These are phyloP conservation scores for Drosophila ogumai DNA, from an alignment of 1,140 invertebrate genomes.

Conservation along the genomic window DNA sequence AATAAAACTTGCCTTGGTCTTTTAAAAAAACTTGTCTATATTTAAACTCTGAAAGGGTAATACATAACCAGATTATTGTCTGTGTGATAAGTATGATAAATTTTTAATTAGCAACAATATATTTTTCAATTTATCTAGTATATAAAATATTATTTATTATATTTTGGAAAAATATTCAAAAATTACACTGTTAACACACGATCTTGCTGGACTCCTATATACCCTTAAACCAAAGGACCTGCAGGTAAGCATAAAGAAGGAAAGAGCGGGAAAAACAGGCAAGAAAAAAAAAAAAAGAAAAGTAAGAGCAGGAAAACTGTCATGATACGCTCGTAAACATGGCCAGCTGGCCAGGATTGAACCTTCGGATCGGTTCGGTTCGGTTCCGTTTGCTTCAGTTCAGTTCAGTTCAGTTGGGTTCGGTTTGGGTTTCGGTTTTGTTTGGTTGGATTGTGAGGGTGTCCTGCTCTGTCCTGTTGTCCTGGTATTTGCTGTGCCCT, in stretches of 20 bases:
- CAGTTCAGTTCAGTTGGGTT: constrained; percentile 13
- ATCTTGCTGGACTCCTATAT: background rate
- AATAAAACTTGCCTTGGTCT: background rate
- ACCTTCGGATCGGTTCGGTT: constrained; percentile 37
- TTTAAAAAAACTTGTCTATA: background rate
- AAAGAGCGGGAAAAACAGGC: constrained; percentile 5
- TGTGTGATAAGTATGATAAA: background rate
- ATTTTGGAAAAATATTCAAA: background rate
- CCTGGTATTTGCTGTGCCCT: constrained; percentile 65
- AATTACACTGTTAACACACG: no score
- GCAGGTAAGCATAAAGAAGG: constrained; percentile 6
- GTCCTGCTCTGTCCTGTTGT: constrained; percentile 17
- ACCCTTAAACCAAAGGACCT: background rate
- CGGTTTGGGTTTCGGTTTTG: constrained; percentile 12
- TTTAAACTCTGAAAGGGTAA: background rate
- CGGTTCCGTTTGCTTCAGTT: constrained; percentile 20
- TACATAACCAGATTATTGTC: background rate
- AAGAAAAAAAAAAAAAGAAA: constrained; percentile 11
- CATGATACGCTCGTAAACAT: constrained; percentile 80
- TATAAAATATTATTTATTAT: background rate
- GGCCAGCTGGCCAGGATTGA: constrained; percentile 75
- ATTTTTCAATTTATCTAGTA: no score
- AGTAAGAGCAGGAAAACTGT: constrained; percentile 46
- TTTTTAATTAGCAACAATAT: background rate
- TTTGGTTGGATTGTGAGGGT: constrained; percentile 22